Base-by-base conservation (phyloP, 2,113 vertebrate genomes). In the Larimichthys crocea region DNA sequence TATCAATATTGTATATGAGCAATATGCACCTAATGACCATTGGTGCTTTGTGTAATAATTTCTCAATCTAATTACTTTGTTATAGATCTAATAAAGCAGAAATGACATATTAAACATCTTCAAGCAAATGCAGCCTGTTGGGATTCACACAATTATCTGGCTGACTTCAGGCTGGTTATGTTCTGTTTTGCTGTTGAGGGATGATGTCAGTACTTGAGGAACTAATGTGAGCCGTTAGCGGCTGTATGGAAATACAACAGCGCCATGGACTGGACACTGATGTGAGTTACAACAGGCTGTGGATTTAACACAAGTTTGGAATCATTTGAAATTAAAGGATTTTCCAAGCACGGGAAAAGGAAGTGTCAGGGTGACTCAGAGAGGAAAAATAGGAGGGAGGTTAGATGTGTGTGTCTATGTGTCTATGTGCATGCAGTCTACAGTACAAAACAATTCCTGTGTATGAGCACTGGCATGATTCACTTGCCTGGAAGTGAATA, bases 51-150 rank as follows among this genome's bases (percentile, higher is more conserved):
- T 50, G 52, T 26, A n/a, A 63, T 86, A 31, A 35, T 31, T 22
- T 3, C 0, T 46, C 44, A 26, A 3, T 68, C 5, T 22, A 57
- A 84, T 57, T 56, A 22, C 40, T 63, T 46, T 76, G 35, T 40
- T 40, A 40, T 2, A 40, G 35, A 40, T 66, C 55, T 60, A 77
- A 82, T 84, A 65, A 84, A 71, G 26, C 53, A 57, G 20, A 64
- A 44, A 61, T 64, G 3, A 46, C 74, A 55, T 44, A 29, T 50
- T 48, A 65, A 66, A 16, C 17, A 22, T 65, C 20, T 42, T 46
- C 60, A 24, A 56, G 6, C 19, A n/a, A 61, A 62, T 7, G 12
- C 14, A 40, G 52, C 20, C 61, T 42, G 26, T 60, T 66, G 56
- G 74, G 26, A 46, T 69, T 76, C 31, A 75, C 11, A 57, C 50